A percentile compares a stretch with the other conserved stretches of the same genome.
phyloP scores from a whole-genome alignment of 1,140 invertebrate species.

The Trichogramma pretiosum region DNA sequence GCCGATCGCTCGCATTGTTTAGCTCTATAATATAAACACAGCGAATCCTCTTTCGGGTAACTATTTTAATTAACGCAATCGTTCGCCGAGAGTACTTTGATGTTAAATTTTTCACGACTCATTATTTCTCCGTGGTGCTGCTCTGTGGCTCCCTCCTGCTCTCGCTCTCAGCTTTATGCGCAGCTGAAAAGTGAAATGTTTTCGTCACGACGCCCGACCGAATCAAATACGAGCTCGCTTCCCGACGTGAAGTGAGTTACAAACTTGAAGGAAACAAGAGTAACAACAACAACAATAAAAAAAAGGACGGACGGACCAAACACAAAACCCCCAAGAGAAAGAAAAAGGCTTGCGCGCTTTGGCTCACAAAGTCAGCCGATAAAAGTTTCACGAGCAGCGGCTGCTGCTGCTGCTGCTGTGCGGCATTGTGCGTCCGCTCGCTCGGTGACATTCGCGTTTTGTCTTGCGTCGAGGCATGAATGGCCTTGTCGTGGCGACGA shows the following conservation, averaged over 20 bases:
- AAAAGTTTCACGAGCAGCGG: constrained; percentile 30
- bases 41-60: constrained; percentile 27
- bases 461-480: constrained; percentile 40
- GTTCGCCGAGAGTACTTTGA: background rate
- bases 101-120: too few species aligned
- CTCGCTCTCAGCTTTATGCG: too few species aligned
- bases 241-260: too few species aligned
- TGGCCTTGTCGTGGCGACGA: constrained; percentile 20
- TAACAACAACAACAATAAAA: constrained; percentile 2
- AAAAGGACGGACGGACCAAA: background rate
- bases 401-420: constrained; percentile 22
- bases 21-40: constrained; percentile 17
- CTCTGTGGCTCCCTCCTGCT: too few species aligned
- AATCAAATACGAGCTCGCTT: too few species aligned
- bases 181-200: too few species aligned
- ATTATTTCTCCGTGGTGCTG: too few species aligned
- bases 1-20: too few species aligned
- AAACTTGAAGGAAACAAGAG: too few species aligned
- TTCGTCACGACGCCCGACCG: too few species aligned
- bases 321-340: constrained; percentile 18
- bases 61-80: constrained; percentile 27
- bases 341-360: background rate
- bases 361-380: too few species aligned
- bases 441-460: constrained; percentile 32
- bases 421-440: constrained; percentile 20